Evolutionary conservation across 2,797 vertebrate genomes (phyloP), one percentile per base, ranked within the genome.

Genomic region (Acropternis orthonyx): DNA sequence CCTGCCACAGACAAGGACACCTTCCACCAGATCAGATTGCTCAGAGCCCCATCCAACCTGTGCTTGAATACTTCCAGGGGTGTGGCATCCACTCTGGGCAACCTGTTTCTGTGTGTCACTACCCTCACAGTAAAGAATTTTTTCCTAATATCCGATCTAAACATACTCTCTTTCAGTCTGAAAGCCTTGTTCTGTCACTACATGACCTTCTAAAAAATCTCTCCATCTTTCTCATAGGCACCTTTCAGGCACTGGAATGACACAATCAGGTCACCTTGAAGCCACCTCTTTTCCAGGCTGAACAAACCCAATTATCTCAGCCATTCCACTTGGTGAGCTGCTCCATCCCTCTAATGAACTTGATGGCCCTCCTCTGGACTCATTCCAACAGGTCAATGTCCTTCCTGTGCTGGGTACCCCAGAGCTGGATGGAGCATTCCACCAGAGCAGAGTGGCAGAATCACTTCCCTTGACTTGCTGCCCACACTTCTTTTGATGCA

Each of bases 311-410:
- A 9, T 34, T 77, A 15, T 63, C 34, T 46, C 0, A 1, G 30
- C 10, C 12, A 46, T 58, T 65, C 37, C 39, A 59, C 22, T 10
- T 1, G 34, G 6, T 72, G 44, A 12, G n/a, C 7, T 46, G 7
- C 3, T 72, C 30, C 39, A 51, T 17, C n/a, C 37, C 26, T 84
- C 16, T 83, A 5, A 26, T 21, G 7, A 9, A 10, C 20, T 51
- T 51, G 8, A 4, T 56, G 36, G 10, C 15, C 0, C 0, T 76
- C 20, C 28, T 44, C 28, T 56, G 58, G 37, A 9, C n/a, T 77
- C 5, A 2, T 0, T 51, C 24, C n/a, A 44, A 8, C 20, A 51
- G 3, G 0, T 44, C 7, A 4, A 2, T 15, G 6, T 76, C 9
- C 32, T 21, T 61, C 8, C 20, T 44, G 22, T 71, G 24, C 58